These are phyloP conservation scores for Popillia japonica DNA, from an alignment of 1,140 invertebrate species.

Conservation along the genomic window DNA sequence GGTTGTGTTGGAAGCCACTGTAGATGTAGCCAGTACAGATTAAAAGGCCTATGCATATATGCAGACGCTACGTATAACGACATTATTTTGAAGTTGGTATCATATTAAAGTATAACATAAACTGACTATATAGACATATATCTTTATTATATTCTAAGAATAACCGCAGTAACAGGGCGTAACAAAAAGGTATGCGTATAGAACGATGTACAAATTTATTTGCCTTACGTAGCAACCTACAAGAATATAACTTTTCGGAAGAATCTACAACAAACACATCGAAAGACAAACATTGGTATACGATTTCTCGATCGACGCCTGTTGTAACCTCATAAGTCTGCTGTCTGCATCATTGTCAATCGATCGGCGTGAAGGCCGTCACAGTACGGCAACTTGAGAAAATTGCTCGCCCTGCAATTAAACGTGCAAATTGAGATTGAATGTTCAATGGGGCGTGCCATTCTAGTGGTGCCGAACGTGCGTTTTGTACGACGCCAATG, in stretches of 20 bases:
- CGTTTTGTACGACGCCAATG: background rate
- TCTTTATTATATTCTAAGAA: too few species aligned
- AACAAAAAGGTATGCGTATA: too few species aligned
- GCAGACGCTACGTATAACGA: too few species aligned
- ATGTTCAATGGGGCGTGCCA: background rate
- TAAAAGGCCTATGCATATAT: too few species aligned
- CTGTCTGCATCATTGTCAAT: background rate
- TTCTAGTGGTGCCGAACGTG: background rate
- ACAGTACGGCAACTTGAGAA: slow-evolving; percentile 13
- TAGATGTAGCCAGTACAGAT: too few species aligned
- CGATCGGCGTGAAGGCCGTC: slow-evolving; percentile 6
- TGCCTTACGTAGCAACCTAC: too few species aligned
- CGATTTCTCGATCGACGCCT: slow-evolving; percentile 4
- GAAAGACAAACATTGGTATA: background rate
- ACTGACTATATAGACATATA: too few species aligned
- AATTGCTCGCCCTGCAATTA: slow-evolving; percentile 3
- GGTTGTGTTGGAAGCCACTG: too few species aligned
- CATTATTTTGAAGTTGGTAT: too few species aligned
- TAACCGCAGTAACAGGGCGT: too few species aligned
- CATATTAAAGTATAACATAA: too few species aligned
- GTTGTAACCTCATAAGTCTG: background rate
- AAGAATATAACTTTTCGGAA: background rate
- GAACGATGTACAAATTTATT: too few species aligned
- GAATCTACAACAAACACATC: background rate
- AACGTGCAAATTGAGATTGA: slow-evolving; percentile 7